phyloP scores from a whole-genome alignment of 2,113 vertebrate species.

The Pluvialis apricaria region DNA sequence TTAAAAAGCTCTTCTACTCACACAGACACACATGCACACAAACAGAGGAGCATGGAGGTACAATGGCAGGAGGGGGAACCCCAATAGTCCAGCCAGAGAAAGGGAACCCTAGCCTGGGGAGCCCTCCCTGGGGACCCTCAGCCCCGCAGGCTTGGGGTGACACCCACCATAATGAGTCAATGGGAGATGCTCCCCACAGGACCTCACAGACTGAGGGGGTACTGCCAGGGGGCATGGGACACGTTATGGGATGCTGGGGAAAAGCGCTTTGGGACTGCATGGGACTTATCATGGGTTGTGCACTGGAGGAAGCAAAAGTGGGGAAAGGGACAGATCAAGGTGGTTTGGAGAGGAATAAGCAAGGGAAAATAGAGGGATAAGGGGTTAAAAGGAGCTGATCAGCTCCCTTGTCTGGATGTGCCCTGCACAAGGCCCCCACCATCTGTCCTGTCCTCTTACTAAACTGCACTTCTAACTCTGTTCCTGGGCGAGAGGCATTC shows the following conservation, averaged over 20 bases:
- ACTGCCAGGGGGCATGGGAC: neutral
- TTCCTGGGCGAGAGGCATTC: neutral
- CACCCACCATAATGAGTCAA: neutral
- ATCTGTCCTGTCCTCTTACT: neutral
- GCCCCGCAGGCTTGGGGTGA: neutral
- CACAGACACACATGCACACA: neutral
- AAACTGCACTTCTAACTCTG: neutral
- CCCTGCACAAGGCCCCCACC: neutral
- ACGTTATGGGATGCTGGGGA: accelerated
- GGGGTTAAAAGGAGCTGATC: neutral
- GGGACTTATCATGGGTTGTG: neutral
- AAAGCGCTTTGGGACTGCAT: neutral
- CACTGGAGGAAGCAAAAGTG: accelerated
- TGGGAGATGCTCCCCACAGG: neutral
- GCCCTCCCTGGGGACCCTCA: neutral
- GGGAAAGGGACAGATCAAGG: neutral
- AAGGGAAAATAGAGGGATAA: neutral
- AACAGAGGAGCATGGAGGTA: neutral
- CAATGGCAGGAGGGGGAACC: accelerated
- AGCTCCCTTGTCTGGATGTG: accelerated
- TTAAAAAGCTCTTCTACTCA: neutral
- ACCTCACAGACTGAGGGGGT: neutral
- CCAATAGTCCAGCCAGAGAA: accelerated
- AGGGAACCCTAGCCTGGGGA: accelerated
- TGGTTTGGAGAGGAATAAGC: neutral